Evolutionary conservation across 2,888 invertebrate species (phyloP).

Genomic region (Xestia xanthographa): DNA sequence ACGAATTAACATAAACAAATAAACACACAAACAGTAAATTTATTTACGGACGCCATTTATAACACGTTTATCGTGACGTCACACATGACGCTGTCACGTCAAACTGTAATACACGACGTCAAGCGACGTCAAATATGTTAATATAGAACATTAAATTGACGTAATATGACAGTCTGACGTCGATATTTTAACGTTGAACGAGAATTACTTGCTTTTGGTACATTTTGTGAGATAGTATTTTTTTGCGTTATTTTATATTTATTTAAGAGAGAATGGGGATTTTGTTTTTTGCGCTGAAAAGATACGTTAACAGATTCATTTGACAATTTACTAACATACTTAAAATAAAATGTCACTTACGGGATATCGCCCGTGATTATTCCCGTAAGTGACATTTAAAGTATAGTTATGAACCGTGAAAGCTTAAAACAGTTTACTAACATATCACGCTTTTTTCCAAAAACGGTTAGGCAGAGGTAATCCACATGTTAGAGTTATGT

Average conservation of each 20-base stretch:
- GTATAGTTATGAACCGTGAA: too few species aligned
- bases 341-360: too few species aligned
- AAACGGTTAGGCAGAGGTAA: not conserved
- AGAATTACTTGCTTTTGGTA: conserved; percentile 39
- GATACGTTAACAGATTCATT: not conserved
- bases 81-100: conserved; percentile 38
- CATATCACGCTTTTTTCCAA: not conserved
- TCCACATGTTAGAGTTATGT: not conserved
- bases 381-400: too few species aligned
- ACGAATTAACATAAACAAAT: conserved; percentile 39
- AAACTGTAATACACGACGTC: conserved; percentile 21
- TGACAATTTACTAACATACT: not conserved
- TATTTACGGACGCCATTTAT: conserved; percentile 45
- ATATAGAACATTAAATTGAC: conserved; percentile 54
- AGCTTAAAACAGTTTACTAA: not conserved
- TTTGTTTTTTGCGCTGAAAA: not conserved
- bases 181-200: conserved; percentile 49
- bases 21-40: conserved; percentile 31
- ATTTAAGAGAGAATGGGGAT: not conserved
- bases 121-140: conserved; percentile 58
- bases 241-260: not conserved
- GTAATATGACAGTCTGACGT: conserved; percentile 48
- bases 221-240: conserved; percentile 7
- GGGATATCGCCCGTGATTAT: too few species aligned
- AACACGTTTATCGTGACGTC: conserved; percentile 42